Conservation (phyloP, 2,113 vertebrate species). For the Mesembrinibis cayennensis region DNA sequence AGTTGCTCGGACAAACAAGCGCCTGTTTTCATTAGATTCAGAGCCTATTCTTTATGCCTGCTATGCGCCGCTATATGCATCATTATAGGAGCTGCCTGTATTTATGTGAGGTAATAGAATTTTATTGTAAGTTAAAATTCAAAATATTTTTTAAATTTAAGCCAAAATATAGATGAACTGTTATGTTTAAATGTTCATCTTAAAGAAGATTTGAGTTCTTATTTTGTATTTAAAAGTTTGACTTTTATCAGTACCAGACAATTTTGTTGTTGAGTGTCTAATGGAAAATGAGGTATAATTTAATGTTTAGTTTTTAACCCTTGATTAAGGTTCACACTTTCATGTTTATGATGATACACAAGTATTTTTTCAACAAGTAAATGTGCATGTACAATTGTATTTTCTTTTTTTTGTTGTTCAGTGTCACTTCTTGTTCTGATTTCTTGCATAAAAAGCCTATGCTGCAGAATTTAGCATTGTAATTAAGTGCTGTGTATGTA, state of each 20-base stretch:
- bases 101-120: constrained; percentile 69
- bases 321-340: not conserved
- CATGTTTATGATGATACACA: not conserved
- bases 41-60: not conserved
- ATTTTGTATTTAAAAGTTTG: not conserved
- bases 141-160: not conserved
- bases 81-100: constrained; percentile 60
- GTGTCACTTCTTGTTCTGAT: not conserved
- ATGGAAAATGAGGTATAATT: not conserved
- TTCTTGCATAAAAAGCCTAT: not conserved
- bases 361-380: not conserved
- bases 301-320: not conserved
- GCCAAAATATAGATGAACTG: not conserved
- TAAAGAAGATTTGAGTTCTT: not conserved
- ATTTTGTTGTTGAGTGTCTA: not conserved
- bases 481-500: not conserved
- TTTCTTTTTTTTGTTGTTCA: not conserved
- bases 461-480: not conserved
- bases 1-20: not conserved
- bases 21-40: not conserved
- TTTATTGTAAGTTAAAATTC: constrained; percentile 1
- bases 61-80: constrained; percentile 65
- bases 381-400: not conserved
- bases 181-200: not conserved
- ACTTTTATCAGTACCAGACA: not conserved